Base-by-base conservation (phyloP, 1,140 invertebrate genomes). In the Mactra quadrangularis region DNA sequence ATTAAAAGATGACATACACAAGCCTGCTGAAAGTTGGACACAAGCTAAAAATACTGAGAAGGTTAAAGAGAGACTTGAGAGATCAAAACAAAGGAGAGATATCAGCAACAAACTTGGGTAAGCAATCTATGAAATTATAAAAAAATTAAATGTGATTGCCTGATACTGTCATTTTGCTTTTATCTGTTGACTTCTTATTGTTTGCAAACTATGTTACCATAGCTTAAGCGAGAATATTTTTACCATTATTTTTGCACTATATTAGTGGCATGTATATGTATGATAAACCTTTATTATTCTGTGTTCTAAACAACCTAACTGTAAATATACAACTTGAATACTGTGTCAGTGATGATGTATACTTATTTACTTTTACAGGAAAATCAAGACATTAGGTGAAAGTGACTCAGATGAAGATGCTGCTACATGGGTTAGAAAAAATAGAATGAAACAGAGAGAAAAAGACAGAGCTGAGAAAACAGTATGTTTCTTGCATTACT, bases 401-500 rank as follows among this genome's bases (percentile, higher is more conserved):
- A 92, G 91, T 86, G 92, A 93, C 76, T 89, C 87, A 35, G 92
- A 92, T 38, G 92, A 93, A 52, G 93, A 93, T 57, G 89, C 88
- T 25, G 19, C 79, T 4, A 82, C 87, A 50, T 99, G 98, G 98
- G 96, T 99, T 15, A 93, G 95, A 87, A 97, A 96, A 89, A 97
- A 94, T 85, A 95, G 97, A 38, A 95, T 95, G 74, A 93, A 97
- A 19, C 95, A 96, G 25, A 95, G 96, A 86, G 96, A 98, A 86
- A 97, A 96, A 84, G 95, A 95, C 84, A 95, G 97, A 89, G 98
- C 98, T 19, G 96, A 96, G 60, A 96, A 97, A 92, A 95, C 96
- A 90, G 97, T 97, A 93, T 93, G 88, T 87, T 38, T 62, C 75
- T 33, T 55, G 3, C 25, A 52, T 19, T 62, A n/a, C n/a, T n/a